Conservation (phyloP, 2,113 vertebrate species). For the Acinonyx jubatus region DNA sequence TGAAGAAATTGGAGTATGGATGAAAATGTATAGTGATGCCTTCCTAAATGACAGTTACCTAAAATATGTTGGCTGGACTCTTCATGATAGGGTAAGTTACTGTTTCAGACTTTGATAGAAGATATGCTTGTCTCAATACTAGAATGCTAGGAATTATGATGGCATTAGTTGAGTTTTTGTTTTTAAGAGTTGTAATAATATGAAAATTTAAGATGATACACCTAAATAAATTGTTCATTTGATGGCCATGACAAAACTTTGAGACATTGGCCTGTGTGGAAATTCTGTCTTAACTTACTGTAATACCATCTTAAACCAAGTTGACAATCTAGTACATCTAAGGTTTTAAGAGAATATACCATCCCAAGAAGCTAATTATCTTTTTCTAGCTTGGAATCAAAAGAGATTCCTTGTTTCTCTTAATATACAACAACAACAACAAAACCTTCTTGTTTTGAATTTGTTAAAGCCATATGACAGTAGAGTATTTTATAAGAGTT, state of each 20-base stretch:
- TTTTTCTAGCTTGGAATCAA: not conserved
- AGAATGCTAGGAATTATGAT: not conserved
- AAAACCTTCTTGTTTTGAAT: not conserved
- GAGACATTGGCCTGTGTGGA: not conserved
- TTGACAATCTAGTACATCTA: not conserved
- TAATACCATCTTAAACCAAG: not conserved
- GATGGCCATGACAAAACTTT: not conserved
- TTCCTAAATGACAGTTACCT: slow-evolving; percentile 99
- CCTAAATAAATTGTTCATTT: not conserved
- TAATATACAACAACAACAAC: not conserved
- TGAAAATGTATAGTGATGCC: slow-evolving; percentile 99
- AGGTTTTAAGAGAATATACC: not conserved
- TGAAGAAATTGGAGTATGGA: slow-evolving; percentile 99
- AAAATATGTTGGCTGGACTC: slow-evolving; percentile 99
- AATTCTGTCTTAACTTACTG: not conserved
- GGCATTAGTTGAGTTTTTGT: not conserved
- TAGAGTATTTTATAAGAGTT: not conserved
- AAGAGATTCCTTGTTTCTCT: slow-evolving; percentile 1
- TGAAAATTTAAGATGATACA: slow-evolving; percentile 14
- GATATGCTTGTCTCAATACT: not conserved
- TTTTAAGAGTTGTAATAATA: not conserved
- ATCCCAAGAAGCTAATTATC: not conserved
- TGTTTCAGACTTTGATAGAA: slow-evolving; percentile 3
- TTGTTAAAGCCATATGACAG: not conserved
- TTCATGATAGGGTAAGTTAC: slow-evolving; percentile 95